A percentile compares a stretch with the other conserved stretches of the same genome.
These are phyloP conservation scores for Drosophila differens DNA, from an alignment of 2,888 invertebrate genomes.

Conservation along the genomic window DNA sequence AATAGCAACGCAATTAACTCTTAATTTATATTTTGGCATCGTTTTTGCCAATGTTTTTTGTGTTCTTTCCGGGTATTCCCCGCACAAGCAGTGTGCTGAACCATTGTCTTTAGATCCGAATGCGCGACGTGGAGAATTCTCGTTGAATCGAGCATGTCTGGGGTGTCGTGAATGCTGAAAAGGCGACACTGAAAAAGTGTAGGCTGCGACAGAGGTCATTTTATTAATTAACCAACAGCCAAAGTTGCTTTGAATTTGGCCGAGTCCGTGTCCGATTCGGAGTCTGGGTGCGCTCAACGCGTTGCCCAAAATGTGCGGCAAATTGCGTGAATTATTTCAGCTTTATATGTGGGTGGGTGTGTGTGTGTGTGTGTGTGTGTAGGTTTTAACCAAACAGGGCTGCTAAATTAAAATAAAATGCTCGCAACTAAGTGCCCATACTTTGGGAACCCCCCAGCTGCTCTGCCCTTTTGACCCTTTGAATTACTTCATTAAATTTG, in stretches of 20 bases:
- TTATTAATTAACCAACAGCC: slow-evolving; percentile 83
- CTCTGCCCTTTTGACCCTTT: slow-evolving; percentile 55
- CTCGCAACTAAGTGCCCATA: slow-evolving; percentile 25
- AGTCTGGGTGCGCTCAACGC: slow-evolving; percentile 15
- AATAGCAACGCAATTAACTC: slow-evolving; percentile 79
- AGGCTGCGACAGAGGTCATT: slow-evolving; percentile 75
- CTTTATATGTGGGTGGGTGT: slow-evolving; percentile 15
- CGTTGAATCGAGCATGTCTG: not conserved
- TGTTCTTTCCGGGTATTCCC: slow-evolving; percentile 9
- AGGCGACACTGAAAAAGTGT: slow-evolving; percentile 34
- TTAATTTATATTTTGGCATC: slow-evolving; percentile 71
- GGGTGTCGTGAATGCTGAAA: slow-evolving; percentile 29
- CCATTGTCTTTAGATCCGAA: slow-evolving; percentile 55
- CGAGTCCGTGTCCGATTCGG: slow-evolving; percentile 10
- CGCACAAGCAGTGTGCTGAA: slow-evolving; percentile 40
- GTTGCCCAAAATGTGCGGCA: slow-evolving; percentile 68
- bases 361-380: slow-evolving; percentile 15
- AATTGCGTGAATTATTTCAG: slow-evolving; percentile 73
- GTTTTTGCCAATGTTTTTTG: slow-evolving; percentile 35
- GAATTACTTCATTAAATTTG: slow-evolving; percentile 82
- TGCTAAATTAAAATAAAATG: slow-evolving; percentile 71
- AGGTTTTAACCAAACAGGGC: slow-evolving; percentile 53
- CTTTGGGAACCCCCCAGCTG: not conserved
- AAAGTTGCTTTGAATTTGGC: slow-evolving; percentile 40
- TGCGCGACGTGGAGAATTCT: slow-evolving; percentile 20